Evolutionary conservation across 2,888 invertebrate genomes (phyloP), one percentile per base, ranked within the genome.

Genomic region (Colletes collaris): DNA sequence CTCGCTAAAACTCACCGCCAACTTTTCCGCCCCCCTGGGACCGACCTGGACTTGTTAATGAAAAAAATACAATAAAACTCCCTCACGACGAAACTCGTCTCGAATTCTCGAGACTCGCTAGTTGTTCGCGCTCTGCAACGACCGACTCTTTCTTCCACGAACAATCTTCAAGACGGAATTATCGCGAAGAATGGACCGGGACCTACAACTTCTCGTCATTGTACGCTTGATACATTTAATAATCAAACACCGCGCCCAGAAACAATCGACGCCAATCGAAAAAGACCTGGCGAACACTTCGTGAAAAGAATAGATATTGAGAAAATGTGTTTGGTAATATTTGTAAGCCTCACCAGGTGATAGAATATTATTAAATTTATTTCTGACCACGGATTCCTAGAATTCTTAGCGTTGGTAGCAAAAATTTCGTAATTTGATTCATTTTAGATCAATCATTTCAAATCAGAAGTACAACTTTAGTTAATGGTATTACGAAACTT

Each of bases 61-160:
- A 92, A 92, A 92, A 92, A 92, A 92, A 92, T 91, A 92, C 91
- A 92, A 92, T 91, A 91, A 92, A 91, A 92, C 89, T 90, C 86
- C 76, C 81, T 81, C 86, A 78, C 79, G 75, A 87, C 79, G 82
- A 79, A 81, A 87, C 79, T 86, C 81, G 76, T 75, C 84, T 82
- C 81, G 82, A 85, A 87, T 83, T 88, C 84, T 84, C 82, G 76
- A 68, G 69, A 72, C 86, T 81, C 52, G 73, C 76, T 50, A n/a
- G 59, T 70, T 75, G 74, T 69, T 70, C 62, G 75, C 72, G 71
- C 66, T 70, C 60, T 72, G 64, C 78, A 74, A 82, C 76, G 67
- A 67, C 63, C 58, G 35, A 58, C 62, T 77, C 70, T 49, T 73
- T 65, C 63, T 67, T 69, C 46, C 66, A 7, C 8, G 46, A 56